Conservation (phyloP, 2,113 vertebrate genomes). For the Aegithalos caudatus region DNA sequence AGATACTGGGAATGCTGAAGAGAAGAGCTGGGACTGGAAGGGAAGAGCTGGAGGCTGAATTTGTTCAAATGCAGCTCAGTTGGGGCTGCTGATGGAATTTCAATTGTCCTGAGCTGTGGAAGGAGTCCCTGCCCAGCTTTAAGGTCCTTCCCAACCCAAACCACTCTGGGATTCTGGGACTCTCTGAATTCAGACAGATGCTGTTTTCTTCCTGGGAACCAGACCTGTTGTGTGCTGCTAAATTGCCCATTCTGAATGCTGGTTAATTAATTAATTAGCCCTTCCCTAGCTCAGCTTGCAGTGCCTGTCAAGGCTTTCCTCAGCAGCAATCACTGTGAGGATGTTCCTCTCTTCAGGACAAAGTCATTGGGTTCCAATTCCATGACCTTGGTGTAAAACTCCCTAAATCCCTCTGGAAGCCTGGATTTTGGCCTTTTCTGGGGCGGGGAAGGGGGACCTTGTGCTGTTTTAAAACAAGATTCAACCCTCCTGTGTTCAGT, state of each 20-base stretch:
- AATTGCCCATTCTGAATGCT: neutral
- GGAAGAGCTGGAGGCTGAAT: neutral
- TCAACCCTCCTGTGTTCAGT: neutral
- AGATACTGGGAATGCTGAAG: neutral
- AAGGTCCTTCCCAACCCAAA: neutral
- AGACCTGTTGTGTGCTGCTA: neutral
- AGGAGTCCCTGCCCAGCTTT: neutral
- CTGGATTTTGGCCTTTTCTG: neutral
- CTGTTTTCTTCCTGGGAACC: neutral
- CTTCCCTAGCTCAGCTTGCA: neutral
- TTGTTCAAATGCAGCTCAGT: neutral
- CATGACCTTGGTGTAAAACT: neutral
- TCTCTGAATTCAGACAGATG: neutral
- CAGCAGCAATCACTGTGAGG: neutral
- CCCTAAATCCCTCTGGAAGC: neutral
- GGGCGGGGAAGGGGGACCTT: neutral
- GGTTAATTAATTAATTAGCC: neutral
- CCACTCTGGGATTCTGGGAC: neutral
- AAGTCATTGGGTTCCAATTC: neutral
- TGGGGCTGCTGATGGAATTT: neutral
- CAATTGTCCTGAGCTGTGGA: neutral
- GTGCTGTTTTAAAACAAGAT: constrained; percentile 31
- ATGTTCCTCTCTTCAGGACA: neutral
- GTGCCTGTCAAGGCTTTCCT: neutral
- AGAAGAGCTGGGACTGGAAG: neutral